Conservation (phyloP, 2,113 vertebrate species). For the Rhinogobius similis region DNA sequence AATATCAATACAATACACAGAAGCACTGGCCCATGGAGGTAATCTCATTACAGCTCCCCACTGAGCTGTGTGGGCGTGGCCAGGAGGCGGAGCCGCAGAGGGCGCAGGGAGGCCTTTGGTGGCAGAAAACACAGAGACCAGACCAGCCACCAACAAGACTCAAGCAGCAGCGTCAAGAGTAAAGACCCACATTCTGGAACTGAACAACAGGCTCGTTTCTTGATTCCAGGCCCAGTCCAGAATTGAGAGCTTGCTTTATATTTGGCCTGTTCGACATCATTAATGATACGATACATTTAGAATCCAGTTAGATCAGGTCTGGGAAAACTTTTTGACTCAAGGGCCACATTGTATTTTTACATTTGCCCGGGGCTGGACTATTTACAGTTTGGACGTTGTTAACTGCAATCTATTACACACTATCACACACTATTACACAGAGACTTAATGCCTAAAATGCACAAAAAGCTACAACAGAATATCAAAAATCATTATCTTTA, state of each 20-base stretch:
- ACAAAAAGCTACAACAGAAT: too few relatives aligned
- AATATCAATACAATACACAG: constrained; percentile 22
- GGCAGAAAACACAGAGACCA: background rate
- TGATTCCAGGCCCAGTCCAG: background rate
- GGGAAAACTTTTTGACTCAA: too few relatives aligned
- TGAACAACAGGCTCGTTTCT: background rate
- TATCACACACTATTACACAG: too few relatives aligned
- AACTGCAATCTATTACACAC: too few relatives aligned
- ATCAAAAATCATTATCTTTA: too few relatives aligned
- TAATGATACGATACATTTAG: background rate
- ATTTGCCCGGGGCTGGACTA: too few relatives aligned
- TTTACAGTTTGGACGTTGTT: too few relatives aligned
- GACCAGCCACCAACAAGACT: background rate
- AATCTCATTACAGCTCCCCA: constrained; percentile 42
- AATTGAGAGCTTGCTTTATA: background rate
- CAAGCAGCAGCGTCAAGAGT: background rate
- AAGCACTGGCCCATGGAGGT: constrained; percentile 17
- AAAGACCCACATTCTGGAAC: background rate
- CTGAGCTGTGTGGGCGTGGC: constrained; percentile 38
- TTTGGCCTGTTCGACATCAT: background rate
- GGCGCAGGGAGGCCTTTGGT: constrained; percentile 13
- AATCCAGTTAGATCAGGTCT: too few relatives aligned
- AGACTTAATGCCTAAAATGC: too few relatives aligned
- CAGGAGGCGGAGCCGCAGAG: background rate
- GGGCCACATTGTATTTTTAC: too few relatives aligned